Conservation (phyloP, 2,797 vertebrate genomes). For the Nyctibius grandis region DNA sequence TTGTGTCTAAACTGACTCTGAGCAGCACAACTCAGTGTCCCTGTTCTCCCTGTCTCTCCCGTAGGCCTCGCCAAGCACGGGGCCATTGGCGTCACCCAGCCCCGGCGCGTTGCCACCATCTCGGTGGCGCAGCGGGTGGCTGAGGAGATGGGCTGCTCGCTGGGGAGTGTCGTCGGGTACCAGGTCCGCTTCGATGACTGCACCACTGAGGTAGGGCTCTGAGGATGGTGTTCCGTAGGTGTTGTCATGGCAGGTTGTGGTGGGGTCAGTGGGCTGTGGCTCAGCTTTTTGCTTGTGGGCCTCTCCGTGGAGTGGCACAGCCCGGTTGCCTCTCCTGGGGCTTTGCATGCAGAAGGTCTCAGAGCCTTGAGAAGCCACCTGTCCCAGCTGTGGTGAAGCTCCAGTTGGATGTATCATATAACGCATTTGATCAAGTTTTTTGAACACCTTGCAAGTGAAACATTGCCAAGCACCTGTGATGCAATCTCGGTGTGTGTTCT, state of each 20-base stretch:
- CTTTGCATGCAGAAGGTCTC: rapidly evolving
- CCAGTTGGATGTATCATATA: rapidly evolving
- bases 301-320: rapidly evolving
- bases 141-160: slow-evolving; percentile 84
- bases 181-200: slow-evolving; percentile 97
- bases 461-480: rapidly evolving
- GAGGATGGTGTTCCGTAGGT: rapidly evolving
- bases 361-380: background rate
- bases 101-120: slow-evolving; percentile 92
- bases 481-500: background rate
- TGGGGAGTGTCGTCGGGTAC: slow-evolving; percentile 89
- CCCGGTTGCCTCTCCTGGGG: background rate
- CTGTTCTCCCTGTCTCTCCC: background rate
- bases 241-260: rapidly evolving
- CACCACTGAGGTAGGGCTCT: slow-evolving; percentile 80
- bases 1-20: rapidly evolving
- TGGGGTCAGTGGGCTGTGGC: rapidly evolving
- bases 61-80: slow-evolving; percentile 84
- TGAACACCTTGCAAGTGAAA: too few relatives aligned
- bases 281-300: rapidly evolving
- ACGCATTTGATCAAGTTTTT: rapidly evolving
- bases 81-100: slow-evolving; percentile 89
- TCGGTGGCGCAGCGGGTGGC: slow-evolving; percentile 93
- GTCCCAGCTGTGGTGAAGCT: background rate
- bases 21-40: rapidly evolving